These are phyloP conservation scores for Liopterus haemorrhoidalis DNA, from an alignment of 2,888 invertebrate genomes.

Conservation along the genomic window DNA sequence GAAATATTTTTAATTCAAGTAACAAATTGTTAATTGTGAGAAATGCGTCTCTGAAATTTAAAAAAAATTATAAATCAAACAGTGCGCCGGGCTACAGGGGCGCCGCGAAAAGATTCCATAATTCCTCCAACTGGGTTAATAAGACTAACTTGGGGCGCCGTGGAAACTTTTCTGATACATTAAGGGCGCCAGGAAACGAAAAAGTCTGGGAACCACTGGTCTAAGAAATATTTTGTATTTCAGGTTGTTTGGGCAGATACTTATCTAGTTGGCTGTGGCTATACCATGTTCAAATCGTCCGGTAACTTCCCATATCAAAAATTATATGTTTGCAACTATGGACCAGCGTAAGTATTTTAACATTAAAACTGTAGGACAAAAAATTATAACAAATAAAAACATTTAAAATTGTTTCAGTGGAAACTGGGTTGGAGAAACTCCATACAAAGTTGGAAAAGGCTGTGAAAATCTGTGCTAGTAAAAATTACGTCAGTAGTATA, in stretches of 20 bases:
- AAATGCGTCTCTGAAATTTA: too few species aligned
- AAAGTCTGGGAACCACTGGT: too few species aligned
- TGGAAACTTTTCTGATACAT: too few species aligned
- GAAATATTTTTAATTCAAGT: too few species aligned
- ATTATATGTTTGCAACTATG: constrained; percentile 78
- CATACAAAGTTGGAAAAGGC: constrained; percentile 52
- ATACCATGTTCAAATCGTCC: constrained; percentile 54
- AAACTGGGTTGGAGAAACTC: constrained; percentile 68
- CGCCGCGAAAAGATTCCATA: too few species aligned
- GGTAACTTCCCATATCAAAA: constrained; percentile 45
- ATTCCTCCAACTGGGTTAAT: too few species aligned
- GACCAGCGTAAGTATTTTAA: constrained; percentile 57
- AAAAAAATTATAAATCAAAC: too few species aligned
- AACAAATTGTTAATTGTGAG: too few species aligned
- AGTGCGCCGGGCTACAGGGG: too few species aligned
- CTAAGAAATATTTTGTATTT: constrained; percentile 31
- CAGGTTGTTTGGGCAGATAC: constrained; percentile 87
- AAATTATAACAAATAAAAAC: background rate
- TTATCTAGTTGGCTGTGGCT: constrained; percentile 80
- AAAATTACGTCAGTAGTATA: too few species aligned
- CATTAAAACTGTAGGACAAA: constrained; percentile 12
- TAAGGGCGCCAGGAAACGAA: too few species aligned
- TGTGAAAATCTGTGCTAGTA: constrained; percentile 15
- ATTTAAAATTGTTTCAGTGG: constrained; percentile 49
- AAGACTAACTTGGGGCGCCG: too few species aligned